Evolutionary conservation across 2,113 vertebrate species (phyloP).

Genomic region (Ctenodactylus gundi): DNA sequence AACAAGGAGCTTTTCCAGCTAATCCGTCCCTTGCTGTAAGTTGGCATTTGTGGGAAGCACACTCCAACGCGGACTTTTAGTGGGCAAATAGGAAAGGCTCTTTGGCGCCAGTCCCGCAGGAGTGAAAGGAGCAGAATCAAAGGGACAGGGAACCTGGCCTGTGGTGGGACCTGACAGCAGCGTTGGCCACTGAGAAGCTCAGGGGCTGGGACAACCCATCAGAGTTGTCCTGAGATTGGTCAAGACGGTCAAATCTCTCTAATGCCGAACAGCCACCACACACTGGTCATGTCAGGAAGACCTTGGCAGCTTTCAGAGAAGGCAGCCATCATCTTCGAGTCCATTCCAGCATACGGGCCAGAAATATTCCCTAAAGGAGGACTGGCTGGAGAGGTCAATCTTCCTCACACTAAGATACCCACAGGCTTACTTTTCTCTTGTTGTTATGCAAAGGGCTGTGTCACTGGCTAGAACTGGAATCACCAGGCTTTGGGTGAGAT

Average conservation of each 20-base stretch:
- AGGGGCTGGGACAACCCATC: no score
- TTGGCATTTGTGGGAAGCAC: neutral
- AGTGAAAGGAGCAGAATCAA: neutral
- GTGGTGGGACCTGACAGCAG: no score
- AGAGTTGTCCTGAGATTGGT: neutral
- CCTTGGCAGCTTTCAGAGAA: neutral
- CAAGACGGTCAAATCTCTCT: neutral
- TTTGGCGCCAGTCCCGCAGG: neutral
- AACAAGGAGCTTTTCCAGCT: neutral
- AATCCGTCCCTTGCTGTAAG: neutral
- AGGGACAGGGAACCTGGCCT: neutral
- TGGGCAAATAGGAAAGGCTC: accelerated
- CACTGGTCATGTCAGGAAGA: neutral
- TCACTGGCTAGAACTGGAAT: neutral
- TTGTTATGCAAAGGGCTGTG: neutral
- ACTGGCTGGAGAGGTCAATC: neutral
- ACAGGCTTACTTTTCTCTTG: neutral
- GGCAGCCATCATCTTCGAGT: neutral
- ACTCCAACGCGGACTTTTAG: neutral
- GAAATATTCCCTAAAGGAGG: neutral
- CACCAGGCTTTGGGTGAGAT: neutral
- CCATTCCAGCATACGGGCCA: no score
- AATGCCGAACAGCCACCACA: neutral
- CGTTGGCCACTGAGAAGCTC: neutral
- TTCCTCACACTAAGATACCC: neutral